Evolutionary conservation across 2,113 vertebrate genomes (phyloP).

Genomic region (Lepus europaeus): DNA sequence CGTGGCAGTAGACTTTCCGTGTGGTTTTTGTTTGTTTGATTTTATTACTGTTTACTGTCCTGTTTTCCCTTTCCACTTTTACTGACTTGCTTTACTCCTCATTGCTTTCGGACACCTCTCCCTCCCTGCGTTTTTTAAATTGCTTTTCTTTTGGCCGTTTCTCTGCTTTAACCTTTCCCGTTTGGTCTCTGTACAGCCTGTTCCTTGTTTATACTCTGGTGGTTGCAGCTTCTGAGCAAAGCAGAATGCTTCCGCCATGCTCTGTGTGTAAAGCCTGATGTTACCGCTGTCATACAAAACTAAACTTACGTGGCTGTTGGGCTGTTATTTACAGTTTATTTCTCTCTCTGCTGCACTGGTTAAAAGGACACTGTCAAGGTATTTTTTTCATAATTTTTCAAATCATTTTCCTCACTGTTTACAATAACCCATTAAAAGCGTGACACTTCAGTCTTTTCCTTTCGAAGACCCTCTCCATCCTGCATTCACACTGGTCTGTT

Average conservation of each 20-base stretch:
- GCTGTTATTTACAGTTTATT: slow-evolving; percentile 86
- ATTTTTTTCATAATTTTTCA: slow-evolving; percentile 84
- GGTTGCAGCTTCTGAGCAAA: slow-evolving; percentile 81
- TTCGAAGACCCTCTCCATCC: slow-evolving; percentile 77
- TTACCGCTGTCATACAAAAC: slow-evolving; percentile 78
- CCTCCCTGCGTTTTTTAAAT: slow-evolving; percentile 14
- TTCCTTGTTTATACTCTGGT: slow-evolving; percentile 64
- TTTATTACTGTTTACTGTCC: slow-evolving; percentile 69
- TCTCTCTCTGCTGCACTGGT: slow-evolving; percentile 86
- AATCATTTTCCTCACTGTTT: slow-evolving; percentile 85
- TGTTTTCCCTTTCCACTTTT: slow-evolving; percentile 53
- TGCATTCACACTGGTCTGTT: slow-evolving; percentile 81
- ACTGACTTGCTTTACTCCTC: slow-evolving; percentile 70
- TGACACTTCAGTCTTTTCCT: slow-evolving; percentile 80
- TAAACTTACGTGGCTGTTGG: slow-evolving; percentile 81
- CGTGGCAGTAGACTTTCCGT: not conserved
- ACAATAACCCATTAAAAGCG: slow-evolving; percentile 82
- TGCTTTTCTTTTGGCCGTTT: slow-evolving; percentile 69
- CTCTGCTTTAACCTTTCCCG: slow-evolving; percentile 59
- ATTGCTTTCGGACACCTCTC: slow-evolving; percentile 58
- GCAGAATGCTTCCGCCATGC: slow-evolving; percentile 80
- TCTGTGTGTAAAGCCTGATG: slow-evolving; percentile 79
- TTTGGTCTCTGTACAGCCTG: slow-evolving; percentile 69
- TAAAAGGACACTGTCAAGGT: slow-evolving; percentile 87
- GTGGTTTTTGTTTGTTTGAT: slow-evolving; percentile 66